Evolutionary conservation across 2,888 invertebrate species (phyloP), one percentile per base, ranked within the genome.

Genomic region (Leucophenga montana): DNA sequence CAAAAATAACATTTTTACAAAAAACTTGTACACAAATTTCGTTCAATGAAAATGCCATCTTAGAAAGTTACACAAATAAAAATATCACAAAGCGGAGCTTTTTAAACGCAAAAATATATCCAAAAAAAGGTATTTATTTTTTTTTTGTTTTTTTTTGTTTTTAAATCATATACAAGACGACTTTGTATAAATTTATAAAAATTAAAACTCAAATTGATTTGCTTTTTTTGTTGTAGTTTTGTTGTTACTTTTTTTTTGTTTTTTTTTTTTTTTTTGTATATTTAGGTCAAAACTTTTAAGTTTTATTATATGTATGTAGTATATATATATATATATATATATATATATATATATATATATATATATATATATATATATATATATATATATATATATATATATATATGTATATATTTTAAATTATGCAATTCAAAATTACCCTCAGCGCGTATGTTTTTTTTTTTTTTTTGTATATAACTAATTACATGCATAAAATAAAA

Each of bases 161-260:
- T 33, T n/a, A n/a, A n/a, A n/a, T n/a, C n/a, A n/a, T n/a, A n/a
- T n/a, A n/a, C n/a, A n/a, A n/a, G n/a, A n/a, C n/a, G n/a, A n/a
- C n/a, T n/a, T n/a, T n/a, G n/a, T n/a, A n/a, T n/a, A n/a, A n/a
- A n/a, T n/a, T n/a, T n/a, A n/a, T 74, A 27, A 27, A 27, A 3
- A 83, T 84, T 81, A 85, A 82, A 82, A 82, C 84, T 85, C 82
- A 85, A 85, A 82, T 74, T 69, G n/a, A 67, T 73, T 77, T 79
- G 72, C 75, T 59, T 69, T 71, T 73, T 69, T 75, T 69, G 27
- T 66, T 68, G 70, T 73, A 73, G 73, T 73, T 76, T 73, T 73
- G 22, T 65, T 71, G 69, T 71, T 72, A 69, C 57, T 57, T 57
- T 73, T 74, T 73, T 69, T 76, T 75, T n/a, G 73, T 73, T 76